Base-by-base conservation (phyloP, 2,888 invertebrate species). In the Cosmia pyralina region DNA sequence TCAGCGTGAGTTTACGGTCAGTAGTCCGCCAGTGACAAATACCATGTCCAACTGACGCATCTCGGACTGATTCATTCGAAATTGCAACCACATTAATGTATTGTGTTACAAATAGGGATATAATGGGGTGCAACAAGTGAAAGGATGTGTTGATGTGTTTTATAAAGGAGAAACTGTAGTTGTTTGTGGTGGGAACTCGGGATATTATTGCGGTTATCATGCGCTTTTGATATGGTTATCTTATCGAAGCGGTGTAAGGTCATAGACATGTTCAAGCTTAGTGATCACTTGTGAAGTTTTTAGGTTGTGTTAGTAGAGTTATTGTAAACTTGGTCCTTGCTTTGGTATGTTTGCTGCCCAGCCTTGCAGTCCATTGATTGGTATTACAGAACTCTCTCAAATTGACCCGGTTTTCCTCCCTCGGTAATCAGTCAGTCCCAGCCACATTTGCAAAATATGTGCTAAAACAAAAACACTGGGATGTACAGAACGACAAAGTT, bases 91-190 rank as follows among this genome's bases (percentile, higher is more conserved):
- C 75, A 79, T 85, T 82, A 79, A 72, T 57, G 79, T 85, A 85
- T 76, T 86, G 86, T 84, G 77, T 68, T 79, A 73, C 74, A 83
- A 85, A 85, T 87, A 85, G 73, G 75, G 60, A 81, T 69, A 83
- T 65, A 78, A 82, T 77, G 77, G 85, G 81, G 68, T 68, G 79
- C 85, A 81, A 87, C 79, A 83, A 83, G 84, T 84, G 81, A 73
- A 74, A 77, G 68, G 62, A 74, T 69, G 59, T 76, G 59, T 77
- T 77, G 2, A 34, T 34, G 34, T 34, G 2, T 38, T 79, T 69
- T 84, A 70, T 82, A 73, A 70, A 72, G 73, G 62, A 73, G 53
- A 50, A 69, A 66, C 69, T 66, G 75, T 60, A 10, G 66, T 22
- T 52, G 53, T 58, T 59, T 69, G 62, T 57, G 58, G 53, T n/a